Evolutionary conservation across 2,888 invertebrate genomes (phyloP), one percentile per base, ranked within the genome.

Genomic region (Ariolimax columbianus): DNA sequence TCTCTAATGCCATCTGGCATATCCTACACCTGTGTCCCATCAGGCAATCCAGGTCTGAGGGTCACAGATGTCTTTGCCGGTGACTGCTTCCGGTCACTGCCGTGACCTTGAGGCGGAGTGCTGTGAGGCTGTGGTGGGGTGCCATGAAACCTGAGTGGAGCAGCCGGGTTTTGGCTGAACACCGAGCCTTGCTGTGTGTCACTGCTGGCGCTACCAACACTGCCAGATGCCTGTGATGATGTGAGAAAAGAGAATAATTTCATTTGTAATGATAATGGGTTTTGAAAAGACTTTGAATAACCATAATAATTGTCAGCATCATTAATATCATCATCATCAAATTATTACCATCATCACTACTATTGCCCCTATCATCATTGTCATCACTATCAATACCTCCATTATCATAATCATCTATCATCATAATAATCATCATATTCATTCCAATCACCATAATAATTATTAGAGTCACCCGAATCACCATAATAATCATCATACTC

Each of bases 151-250:
- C 36, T 47, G 83, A 77, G 66, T 63, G 80, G 68, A 33, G 86
- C 78, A 43, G 87, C 47, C 70, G 80, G 82, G 43, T 86, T 82
- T 72, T 79, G 81, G 63, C 86, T 73, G 83, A 88, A 86, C 51
- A 86, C 83, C 19, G 87, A 82, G 36, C 87, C 84, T 0, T 86
- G 86, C 83, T 89, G 89, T 40, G 51, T 88, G 88, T 75, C 88
- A 84, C 83, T 88, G 77, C 88, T 87, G 59, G 91, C 89, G 86
- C 92, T 91, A 4, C 90, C 91, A 82, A 91, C 89, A 84, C 92
- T 91, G 26, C 91, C 91, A 77, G 92, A 92, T 63, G 90, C 91
- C 92, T 92, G 89, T 14, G 88, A 51, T 14, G 43, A 72, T 30
- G 51, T 51, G 7, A 51, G n/a, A 33, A n/a, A 66, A 17, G 14